Evolutionary conservation across 2,888 invertebrate genomes (phyloP), one percentile per base, ranked within the genome.

Genomic region (Drosophila tanythrix): DNA sequence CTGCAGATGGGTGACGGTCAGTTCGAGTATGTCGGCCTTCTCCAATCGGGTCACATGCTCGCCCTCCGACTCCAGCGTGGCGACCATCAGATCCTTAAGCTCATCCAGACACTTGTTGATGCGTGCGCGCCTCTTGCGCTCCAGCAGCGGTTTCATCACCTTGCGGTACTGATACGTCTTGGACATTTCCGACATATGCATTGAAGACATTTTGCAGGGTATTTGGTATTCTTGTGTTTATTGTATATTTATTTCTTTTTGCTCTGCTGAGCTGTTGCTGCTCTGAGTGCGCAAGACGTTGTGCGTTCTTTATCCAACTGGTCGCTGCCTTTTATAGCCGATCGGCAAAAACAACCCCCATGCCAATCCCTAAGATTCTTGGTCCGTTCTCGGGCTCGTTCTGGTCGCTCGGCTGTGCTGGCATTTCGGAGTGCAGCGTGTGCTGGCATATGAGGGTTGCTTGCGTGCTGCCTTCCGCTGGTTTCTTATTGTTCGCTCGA

Each of bases 91-190:
- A 93, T 98, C 97, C 93, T 97, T 98, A 60, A 98, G 95, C 92
- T 98, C 97, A 93, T 97, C 97, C 90, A 98, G 94, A 93, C 98
- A 97, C 88, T 97, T 96, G 93, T 98, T 98, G 94, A 98, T 98
- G 93, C 98, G 95, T 81, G 98, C 98, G 79, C 98, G 95, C 63
- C 97, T 95, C 92, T 97, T 97, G 88, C 97, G 95, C 94, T 98
- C 98, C 88, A 98, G 94, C 97, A 98, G 96, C 91, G 97, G 98
- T 93, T 98, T 97, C 97, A 97, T 97, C 91, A 98, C 97, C 95
- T 97, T 98, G 94, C 98, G 95, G 94, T 98, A 98, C 93, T 98
- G 97, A 93, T 97, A 97, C 92, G 98, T 98, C 93, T 98, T 96
- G 90, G 97, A 97, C 94, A 98, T 93, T 87, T 93, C 93, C 70